Percentiles rank a stretch among this genome's conserved stretches.
phyloP scores from a whole-genome alignment of 2,113 vertebrate genomes.

The Embiotoca jacksoni region DNA sequence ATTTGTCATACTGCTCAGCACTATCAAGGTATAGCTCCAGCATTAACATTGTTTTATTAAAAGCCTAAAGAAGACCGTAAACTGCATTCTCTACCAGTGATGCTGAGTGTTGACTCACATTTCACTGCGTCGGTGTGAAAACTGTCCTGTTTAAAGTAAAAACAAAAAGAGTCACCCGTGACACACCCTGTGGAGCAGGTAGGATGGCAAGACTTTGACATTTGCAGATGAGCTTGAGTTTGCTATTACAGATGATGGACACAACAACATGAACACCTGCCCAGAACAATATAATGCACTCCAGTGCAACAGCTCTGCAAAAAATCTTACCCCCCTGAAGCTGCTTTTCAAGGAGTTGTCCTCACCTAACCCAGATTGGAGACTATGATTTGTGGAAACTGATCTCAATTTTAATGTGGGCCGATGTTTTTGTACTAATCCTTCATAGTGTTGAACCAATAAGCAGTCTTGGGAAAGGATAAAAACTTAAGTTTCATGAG shows the following conservation, averaged over 20 bases:
- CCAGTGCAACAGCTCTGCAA: constrained; percentile 2
- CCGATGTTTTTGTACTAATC: neutral
- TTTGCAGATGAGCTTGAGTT: constrained; percentile 3
- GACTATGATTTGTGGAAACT: constrained; percentile 1
- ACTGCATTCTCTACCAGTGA: neutral
- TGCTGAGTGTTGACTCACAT: neutral
- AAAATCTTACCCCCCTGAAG: neutral
- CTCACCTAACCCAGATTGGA: neutral
- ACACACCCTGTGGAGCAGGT: neutral
- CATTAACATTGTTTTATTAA: neutral
- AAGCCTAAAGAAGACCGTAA: neutral
- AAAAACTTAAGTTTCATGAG: neutral
- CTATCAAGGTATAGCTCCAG: neutral
- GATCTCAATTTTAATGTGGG: constrained; percentile 4
- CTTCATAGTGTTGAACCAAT: neutral
- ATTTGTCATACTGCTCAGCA: too few species aligned
- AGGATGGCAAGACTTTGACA: neutral
- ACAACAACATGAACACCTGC: constrained; percentile 16
- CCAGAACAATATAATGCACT: neutral
- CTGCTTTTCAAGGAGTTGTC: neutral
- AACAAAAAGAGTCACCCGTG: neutral
- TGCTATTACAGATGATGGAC: neutral
- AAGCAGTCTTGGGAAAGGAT: neutral
- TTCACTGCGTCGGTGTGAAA: neutral
- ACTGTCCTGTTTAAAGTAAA: neutral